These are phyloP conservation scores for Pipistrellus kuhlii DNA, from an alignment of 2,797 vertebrate genomes.

Conservation along the genomic window DNA sequence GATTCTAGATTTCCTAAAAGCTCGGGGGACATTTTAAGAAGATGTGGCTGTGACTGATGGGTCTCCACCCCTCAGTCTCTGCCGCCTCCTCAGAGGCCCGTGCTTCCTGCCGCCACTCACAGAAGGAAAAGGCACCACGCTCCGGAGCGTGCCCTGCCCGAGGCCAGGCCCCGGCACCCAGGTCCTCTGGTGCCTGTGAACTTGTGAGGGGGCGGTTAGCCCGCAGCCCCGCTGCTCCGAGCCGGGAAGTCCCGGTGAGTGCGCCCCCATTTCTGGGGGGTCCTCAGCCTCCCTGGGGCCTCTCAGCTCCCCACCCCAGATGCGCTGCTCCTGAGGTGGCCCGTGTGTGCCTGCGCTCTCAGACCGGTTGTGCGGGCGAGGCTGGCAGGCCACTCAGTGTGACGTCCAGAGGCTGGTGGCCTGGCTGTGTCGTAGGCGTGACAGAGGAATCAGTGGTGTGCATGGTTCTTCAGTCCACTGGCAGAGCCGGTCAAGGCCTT, in stretches of 20 bases:
- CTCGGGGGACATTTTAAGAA: not conserved
- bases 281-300: not conserved
- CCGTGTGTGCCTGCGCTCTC: not conserved
- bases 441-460: not conserved
- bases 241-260: not conserved
- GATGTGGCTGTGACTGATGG: not conserved
- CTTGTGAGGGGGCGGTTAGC: not conserved
- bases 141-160: not conserved
- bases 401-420: not conserved
- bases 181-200: not conserved
- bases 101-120: not conserved
- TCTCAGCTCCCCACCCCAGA: not conserved
- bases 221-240: too few relatives aligned
- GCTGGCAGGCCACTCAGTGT: not conserved
- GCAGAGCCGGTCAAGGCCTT: not conserved
- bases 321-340: not conserved
- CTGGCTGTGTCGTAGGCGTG: not conserved
- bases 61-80: not conserved
- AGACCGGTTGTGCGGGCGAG: not conserved
- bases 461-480: too few relatives aligned
- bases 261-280: too few relatives aligned
- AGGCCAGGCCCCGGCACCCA: not conserved
- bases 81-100: not conserved
- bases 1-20: not conserved
- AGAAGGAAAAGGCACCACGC: not conserved